Evolutionary conservation across 2,113 vertebrate species (phyloP).

Genomic region (Austrofundulus limnaeus): DNA sequence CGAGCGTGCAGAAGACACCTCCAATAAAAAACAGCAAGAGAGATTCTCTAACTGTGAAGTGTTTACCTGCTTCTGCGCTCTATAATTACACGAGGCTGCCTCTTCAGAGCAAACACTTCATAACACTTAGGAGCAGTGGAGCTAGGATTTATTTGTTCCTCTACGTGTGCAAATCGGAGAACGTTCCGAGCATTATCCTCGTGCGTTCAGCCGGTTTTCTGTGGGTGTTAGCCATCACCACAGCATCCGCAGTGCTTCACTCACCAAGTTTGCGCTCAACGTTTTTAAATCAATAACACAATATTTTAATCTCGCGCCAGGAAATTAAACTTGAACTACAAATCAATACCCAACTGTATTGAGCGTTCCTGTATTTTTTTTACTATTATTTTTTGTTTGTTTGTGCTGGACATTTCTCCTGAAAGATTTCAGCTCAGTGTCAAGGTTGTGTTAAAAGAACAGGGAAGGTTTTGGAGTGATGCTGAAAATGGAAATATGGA

Average conservation of each 20-base stretch:
- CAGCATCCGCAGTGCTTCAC: neutral
- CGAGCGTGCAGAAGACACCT: neutral
- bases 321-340: slow-evolving; percentile 7
- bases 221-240: neutral
- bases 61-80: slow-evolving; percentile 1
- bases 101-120: slow-evolving; percentile 21
- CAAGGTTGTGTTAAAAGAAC: too few relatives aligned
- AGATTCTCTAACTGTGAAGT: slow-evolving; percentile 1
- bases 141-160: slow-evolving; percentile 18
- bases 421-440: neutral
- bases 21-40: neutral
- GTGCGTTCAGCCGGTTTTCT: neutral
- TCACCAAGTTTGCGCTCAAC: neutral
- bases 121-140: slow-evolving; percentile 21
- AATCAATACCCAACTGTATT: slow-evolving; percentile 10
- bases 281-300: slow-evolving; percentile 17
- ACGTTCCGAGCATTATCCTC: slow-evolving; percentile 1
- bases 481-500: too few relatives aligned
- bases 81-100: slow-evolving; percentile 19
- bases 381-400: neutral
- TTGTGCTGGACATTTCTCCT: neutral
- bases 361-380: neutral
- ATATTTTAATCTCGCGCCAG: slow-evolving; percentile 18
- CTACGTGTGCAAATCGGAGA: slow-evolving; percentile 10
- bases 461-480: too few relatives aligned